Base-by-base conservation (phyloP, 1,140 invertebrate species). In the Nilaparvata lugens region DNA sequence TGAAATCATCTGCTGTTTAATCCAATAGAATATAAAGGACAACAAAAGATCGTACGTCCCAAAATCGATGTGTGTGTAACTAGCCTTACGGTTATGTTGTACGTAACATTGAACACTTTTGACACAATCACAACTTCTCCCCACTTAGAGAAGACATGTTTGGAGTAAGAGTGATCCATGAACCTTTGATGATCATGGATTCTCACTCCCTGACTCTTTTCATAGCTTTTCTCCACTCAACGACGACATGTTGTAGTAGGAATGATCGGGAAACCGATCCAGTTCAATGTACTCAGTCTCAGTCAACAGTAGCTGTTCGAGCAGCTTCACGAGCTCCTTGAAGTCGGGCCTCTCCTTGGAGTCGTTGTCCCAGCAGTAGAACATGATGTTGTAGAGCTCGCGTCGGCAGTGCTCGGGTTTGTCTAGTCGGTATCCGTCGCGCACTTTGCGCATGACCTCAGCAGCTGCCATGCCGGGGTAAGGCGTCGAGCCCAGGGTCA, bases 221-320 rank as follows among this genome's bases (percentile, higher is more conserved):
- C 42, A 66, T 18, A 66, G 42, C 91, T 74, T 94, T 89, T 14
- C 88, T 87, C 68, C 89, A 90, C 38, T 92, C 78, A 78, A 83
- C 87, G 62, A 89, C 79, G 63, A 63, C 40, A 95, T 86, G 70
- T 96, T 96, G 71, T 95, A 95, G 74, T 96, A 95, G 4, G 89
- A 90, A 72, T 95, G 91, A 72, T 96, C 92, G 0, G 93, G 93
- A 72, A 95, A 95, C 59, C 88, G 77, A 69, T 95, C 91, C 16
- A 96, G 76, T 71, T 95, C 89, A 51, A 96, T 94, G 65, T 96
- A 96, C 69, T 95, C 91, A 58, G 89, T 93, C 73, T 95, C 91
- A 23, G 88, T 88, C 64, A 91, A 81, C 6, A 95, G 72, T 11
- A 96, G 75, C 60, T 86, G 83, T 69, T 94, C 91, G 2, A 93